phyloP scores from a whole-genome alignment of 2,888 invertebrate species.

The Luperina nickerlii region DNA sequence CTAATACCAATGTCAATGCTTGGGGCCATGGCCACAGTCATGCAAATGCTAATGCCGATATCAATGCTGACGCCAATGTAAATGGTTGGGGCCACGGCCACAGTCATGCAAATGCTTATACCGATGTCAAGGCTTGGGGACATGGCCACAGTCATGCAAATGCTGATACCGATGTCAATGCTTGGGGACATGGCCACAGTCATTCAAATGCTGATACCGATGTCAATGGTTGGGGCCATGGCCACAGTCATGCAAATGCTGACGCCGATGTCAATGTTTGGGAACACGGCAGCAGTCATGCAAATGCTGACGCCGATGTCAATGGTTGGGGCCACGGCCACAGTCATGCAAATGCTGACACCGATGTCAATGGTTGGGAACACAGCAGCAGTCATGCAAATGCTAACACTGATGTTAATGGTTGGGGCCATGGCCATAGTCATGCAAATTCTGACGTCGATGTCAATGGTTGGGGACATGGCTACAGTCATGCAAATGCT shows the following conservation, averaged over 20 bases:
- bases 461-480: too few species aligned
- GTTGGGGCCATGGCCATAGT: too few species aligned
- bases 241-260: not conserved
- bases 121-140: fast-evolving
- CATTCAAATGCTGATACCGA: not conserved
- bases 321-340: too few species aligned
- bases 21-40: not conserved
- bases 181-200: not conserved
- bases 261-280: too few species aligned
- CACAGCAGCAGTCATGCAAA: too few species aligned
- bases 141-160: not conserved
- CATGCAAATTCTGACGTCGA: too few species aligned
- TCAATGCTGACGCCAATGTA: not conserved
- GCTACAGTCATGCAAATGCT: too few species aligned
- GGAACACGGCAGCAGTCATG: not conserved
- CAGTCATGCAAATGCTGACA: not conserved
- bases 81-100: too few species aligned
- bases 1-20: not conserved
- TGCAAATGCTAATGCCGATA: not conserved
- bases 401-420: too few species aligned
- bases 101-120: not conserved
- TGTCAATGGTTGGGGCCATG: not conserved
- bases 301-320: not conserved
- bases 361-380: too few species aligned
- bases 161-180: not conserved